phyloP scores from a whole-genome alignment of 2,113 vertebrate species.

The Platysternon megacephalum region DNA sequence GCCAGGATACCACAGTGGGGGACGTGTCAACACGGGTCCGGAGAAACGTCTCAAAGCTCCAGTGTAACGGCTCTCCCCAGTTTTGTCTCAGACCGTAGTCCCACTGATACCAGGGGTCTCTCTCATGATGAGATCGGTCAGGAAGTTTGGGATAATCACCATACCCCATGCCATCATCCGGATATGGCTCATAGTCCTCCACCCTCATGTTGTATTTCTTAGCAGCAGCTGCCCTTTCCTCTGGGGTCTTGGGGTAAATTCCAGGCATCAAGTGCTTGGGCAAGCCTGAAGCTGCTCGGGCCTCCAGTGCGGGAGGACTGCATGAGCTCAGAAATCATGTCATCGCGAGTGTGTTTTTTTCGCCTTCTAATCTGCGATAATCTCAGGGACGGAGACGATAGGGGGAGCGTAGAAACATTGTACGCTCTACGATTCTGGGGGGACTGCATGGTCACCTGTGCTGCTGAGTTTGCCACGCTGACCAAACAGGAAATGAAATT shows the following conservation, averaged over 20 bases:
- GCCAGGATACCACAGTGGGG: conserved; percentile 83
- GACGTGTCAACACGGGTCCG: conserved; percentile 94
- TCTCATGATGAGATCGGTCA: conserved; percentile 87
- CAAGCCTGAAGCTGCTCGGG: conserved; percentile 86
- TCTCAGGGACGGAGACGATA: too few species aligned
- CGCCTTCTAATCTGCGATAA: too few species aligned
- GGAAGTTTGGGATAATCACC: conserved; percentile 95
- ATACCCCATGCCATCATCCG: conserved; percentile 91
- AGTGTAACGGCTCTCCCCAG: conserved; percentile 95
- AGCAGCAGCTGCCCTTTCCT: conserved; percentile 90
- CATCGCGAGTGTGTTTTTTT: too few species aligned
- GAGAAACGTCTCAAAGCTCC: conserved; percentile 92
- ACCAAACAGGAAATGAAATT: too few species aligned
- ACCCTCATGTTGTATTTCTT: conserved; percentile 93
- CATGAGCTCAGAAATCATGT: too few species aligned
- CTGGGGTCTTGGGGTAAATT: conserved; percentile 85
- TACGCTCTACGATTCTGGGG: too few species aligned
- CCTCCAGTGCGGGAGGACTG: too few species aligned
- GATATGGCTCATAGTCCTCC: conserved; percentile 90
- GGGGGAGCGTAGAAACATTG: too few species aligned
- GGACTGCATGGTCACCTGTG: too few species aligned
- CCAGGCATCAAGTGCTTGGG: conserved; percentile 82
- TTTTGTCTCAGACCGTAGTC: conserved; percentile 93
- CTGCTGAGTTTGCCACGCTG: too few species aligned
- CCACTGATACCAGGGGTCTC: conserved; percentile 95